phyloP scores from a whole-genome alignment of 1,140 invertebrate species.

The Ceratosolen fusciceps region DNA sequence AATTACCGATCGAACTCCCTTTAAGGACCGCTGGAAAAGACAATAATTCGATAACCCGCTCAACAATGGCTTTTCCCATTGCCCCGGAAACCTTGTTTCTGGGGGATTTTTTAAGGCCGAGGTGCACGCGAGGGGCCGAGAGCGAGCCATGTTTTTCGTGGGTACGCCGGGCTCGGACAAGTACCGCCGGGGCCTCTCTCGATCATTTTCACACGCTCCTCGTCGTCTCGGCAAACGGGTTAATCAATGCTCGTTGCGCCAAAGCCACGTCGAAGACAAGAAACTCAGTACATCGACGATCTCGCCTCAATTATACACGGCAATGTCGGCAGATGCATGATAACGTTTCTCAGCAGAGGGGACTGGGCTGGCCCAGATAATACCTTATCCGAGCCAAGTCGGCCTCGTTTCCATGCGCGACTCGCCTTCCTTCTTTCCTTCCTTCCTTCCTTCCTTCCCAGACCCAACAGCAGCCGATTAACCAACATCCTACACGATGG shows the following conservation, averaged over 20 bases:
- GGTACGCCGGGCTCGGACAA: background rate
- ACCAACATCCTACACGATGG: background rate
- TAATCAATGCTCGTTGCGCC: background rate
- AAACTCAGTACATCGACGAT: too few relatives aligned
- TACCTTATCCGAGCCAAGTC: slow-evolving; percentile 11
- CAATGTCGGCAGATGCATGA: background rate
- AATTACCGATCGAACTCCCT: too few relatives aligned
- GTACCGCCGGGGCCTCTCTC: background rate
- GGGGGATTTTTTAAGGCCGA: too few relatives aligned
- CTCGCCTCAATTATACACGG: background rate
- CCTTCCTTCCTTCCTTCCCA: background rate
- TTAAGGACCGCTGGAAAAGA: too few relatives aligned
- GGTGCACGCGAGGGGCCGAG: too few relatives aligned
- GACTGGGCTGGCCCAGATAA: background rate
- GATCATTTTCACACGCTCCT: background rate
- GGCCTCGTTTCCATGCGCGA: slow-evolving; percentile 1
- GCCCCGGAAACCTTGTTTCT: too few relatives aligned
- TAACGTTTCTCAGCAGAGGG: background rate
- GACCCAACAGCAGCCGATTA: background rate
- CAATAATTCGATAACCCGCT: too few relatives aligned
- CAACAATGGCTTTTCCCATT: too few relatives aligned
- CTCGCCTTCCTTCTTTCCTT: background rate
- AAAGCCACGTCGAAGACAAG: too few relatives aligned
- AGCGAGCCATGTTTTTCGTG: background rate
- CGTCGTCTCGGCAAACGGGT: background rate